Evolutionary conservation across 2,113 vertebrate genomes (phyloP).

Genomic region (Malurus alboscapulatus): DNA sequence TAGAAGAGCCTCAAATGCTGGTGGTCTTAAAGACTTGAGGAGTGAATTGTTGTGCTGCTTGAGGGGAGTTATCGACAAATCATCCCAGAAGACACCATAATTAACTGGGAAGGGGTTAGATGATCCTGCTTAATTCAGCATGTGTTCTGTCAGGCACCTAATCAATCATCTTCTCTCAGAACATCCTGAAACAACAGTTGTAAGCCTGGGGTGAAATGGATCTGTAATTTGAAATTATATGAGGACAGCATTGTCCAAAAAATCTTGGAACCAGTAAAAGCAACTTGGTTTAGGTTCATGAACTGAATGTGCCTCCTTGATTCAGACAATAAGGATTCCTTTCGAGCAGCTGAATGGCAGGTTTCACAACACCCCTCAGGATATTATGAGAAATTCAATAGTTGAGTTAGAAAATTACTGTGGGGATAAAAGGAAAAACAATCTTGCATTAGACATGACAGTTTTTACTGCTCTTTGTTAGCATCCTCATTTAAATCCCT

Average conservation of each 20-base stretch:
- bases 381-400: constrained; percentile 14
- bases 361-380: not conserved
- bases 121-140: not conserved
- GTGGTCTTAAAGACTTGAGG: not conserved
- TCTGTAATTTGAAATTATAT: not conserved
- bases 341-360: not conserved
- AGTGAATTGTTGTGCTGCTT: not conserved
- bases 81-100: not conserved
- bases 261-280: not conserved
- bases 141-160: not conserved
- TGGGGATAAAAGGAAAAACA: not conserved
- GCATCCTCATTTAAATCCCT: not conserved
- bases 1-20: not conserved
- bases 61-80: not conserved
- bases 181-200: not conserved
- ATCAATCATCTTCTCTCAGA: not conserved
- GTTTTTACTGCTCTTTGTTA: not conserved
- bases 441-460: not conserved
- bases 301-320: not conserved
- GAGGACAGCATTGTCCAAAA: not conserved
- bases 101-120: not conserved
- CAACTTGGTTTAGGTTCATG: not conserved
- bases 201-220: not conserved
- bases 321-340: not conserved
- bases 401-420: not conserved